phyloP scores from a whole-genome alignment of 1,140 invertebrate genomes.

The Neodiprion fabricii region DNA sequence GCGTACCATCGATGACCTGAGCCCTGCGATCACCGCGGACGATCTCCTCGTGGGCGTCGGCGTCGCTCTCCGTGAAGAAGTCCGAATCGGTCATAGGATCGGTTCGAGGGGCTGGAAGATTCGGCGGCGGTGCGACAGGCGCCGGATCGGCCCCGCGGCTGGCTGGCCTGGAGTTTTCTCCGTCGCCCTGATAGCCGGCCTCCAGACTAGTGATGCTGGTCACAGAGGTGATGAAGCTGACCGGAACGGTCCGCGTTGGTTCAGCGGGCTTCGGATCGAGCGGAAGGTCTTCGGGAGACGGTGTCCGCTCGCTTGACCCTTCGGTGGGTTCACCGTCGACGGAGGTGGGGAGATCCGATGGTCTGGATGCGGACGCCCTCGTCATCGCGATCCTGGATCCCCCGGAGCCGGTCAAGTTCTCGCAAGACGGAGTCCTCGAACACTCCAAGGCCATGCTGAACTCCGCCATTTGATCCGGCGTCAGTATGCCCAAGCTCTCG shows the following conservation, averaged over 20 bases:
- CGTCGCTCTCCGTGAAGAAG: conserved; percentile 87
- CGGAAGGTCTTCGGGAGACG: conserved; percentile 82
- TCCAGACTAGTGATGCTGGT: conserved; percentile 87
- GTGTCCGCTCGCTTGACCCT: conserved; percentile 72
- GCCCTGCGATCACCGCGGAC: conserved; percentile 73
- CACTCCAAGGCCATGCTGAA: conserved; percentile 66
- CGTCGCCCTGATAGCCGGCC: conserved; percentile 85
- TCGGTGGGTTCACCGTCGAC: conserved; percentile 50
- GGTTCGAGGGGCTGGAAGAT: conserved; percentile 57
- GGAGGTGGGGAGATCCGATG: conserved; percentile 30
- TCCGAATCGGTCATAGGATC: conserved; percentile 90
- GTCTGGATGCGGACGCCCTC: conserved; percentile 38
- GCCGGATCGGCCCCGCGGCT: conserved; percentile 77
- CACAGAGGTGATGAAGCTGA: conserved; percentile 82
- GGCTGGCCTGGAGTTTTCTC: conserved; percentile 80
- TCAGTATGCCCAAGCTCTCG: conserved; percentile 83
- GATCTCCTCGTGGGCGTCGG: conserved; percentile 78
- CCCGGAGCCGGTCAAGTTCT: conserved; percentile 49
- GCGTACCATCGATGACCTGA: conserved; percentile 82
- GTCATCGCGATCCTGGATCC: conserved; percentile 37
- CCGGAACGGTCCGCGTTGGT: conserved; percentile 42
- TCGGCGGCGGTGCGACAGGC: conserved; percentile 56
- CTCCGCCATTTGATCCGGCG: conserved; percentile 86
- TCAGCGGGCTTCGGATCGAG: conserved; percentile 67
- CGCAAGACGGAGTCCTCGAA: conserved; percentile 66